These are phyloP conservation scores for Leucoptera coffeella DNA, from an alignment of 2,888 invertebrate genomes.

Conservation along the genomic window DNA sequence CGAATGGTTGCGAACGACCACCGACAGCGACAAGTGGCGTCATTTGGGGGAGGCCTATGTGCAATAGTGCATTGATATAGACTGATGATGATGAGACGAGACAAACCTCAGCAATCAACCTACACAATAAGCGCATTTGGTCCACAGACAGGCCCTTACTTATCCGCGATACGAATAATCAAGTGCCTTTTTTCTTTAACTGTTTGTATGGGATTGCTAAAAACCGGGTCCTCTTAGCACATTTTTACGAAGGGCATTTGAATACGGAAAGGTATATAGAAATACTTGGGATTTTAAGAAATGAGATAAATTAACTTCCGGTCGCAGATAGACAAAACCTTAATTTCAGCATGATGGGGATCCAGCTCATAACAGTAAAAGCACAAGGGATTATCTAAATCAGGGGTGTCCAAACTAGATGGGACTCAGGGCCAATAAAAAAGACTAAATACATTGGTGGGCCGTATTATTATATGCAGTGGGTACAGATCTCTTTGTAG, in stretches of 20 bases:
- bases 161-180: constrained; percentile 5
- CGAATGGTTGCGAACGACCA: too few species aligned
- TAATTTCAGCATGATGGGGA: neutral
- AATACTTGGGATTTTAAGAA: constrained; percentile 5
- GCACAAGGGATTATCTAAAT: neutral
- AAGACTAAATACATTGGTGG: too few species aligned
- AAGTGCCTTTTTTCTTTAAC: constrained; percentile 4
- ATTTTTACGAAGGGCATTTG: constrained; percentile 4
- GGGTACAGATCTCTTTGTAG: too few species aligned
- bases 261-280: constrained; percentile 4
- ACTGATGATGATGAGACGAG: constrained; percentile 5
- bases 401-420: too few species aligned
- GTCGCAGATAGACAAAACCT: constrained; percentile 1
- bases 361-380: neutral
- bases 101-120: constrained; percentile 4
- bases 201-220: constrained; percentile 3
- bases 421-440: too few species aligned
- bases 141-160: constrained; percentile 5
- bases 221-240: constrained; percentile 3
- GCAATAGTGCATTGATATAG: too few species aligned
- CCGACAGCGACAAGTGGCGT: too few species aligned
- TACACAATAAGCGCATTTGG: constrained; percentile 5
- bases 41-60: too few species aligned
- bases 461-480: too few species aligned
- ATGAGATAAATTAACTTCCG: constrained; percentile 2